Evolutionary conservation across 2,888 invertebrate genomes (phyloP).

Genomic region (Oxycera nigricornis): DNA sequence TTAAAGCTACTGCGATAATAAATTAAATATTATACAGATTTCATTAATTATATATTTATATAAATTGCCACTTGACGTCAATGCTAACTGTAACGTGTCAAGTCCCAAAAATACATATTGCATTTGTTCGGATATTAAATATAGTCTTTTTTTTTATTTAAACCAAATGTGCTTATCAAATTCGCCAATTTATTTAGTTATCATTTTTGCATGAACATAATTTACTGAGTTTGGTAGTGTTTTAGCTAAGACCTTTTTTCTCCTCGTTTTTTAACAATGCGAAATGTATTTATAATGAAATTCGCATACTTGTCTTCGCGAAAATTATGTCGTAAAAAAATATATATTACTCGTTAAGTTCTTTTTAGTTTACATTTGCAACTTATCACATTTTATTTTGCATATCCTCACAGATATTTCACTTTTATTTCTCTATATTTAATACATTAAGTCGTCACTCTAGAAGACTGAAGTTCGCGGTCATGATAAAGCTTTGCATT

Average conservation of each 20-base stretch:
- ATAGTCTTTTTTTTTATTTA: too few species aligned
- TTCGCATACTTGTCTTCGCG: conserved; percentile 7
- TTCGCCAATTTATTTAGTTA: too few species aligned
- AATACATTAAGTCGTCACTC: not conserved
- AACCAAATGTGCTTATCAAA: too few species aligned
- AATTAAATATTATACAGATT: conserved; percentile 24
- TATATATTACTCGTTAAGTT: conserved; percentile 27
- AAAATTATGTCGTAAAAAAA: conserved; percentile 39
- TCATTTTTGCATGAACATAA: too few species aligned
- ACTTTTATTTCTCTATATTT: not conserved
- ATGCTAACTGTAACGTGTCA: too few species aligned
- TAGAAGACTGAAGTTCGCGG: not conserved
- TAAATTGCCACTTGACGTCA: too few species aligned
- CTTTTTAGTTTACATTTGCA: conserved; percentile 25
- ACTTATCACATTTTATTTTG: conserved; percentile 34
- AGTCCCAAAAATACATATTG: too few species aligned
- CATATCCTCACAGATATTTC: not conserved
- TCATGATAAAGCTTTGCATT: not conserved
- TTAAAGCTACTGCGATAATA: conserved; percentile 6
- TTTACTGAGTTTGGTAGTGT: too few species aligned
- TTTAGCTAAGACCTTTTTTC: too few species aligned
- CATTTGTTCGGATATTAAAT: too few species aligned
- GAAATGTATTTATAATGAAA: conserved; percentile 13
- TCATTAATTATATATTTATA: not conserved
- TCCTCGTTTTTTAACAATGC: conserved; percentile 6